These are phyloP conservation scores for Octodon degus DNA, from an alignment of 2,113 vertebrate species.

Conservation along the genomic window DNA sequence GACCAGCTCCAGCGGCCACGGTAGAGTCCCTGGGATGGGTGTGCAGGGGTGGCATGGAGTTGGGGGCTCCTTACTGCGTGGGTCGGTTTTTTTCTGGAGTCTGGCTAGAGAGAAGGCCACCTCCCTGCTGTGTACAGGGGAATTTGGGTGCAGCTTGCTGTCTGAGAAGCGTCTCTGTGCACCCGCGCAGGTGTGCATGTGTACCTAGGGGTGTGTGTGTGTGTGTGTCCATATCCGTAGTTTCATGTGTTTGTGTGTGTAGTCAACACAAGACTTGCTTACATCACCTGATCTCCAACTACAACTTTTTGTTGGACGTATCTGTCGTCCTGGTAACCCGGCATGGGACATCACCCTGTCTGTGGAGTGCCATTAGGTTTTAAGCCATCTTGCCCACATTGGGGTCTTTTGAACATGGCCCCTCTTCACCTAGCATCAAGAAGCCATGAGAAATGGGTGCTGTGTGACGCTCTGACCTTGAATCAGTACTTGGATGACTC, in stretches of 20 bases:
- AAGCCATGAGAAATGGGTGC: fast-evolving
- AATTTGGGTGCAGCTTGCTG: too few species aligned
- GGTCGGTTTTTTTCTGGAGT: not conserved
- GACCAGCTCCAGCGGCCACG: conserved; percentile 82
- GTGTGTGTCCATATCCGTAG: fast-evolving
- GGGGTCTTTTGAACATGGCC: fast-evolving
- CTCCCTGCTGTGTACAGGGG: not conserved
- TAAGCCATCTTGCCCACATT: fast-evolving
- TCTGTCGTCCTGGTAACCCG: fast-evolving
- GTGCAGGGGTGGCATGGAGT: not conserved
- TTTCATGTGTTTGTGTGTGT: not conserved
- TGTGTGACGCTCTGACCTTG: not conserved
- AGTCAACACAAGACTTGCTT: not conserved
- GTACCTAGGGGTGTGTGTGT: not conserved
- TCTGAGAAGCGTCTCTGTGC: not conserved
- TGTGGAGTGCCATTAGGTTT: too few species aligned
- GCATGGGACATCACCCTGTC: fast-evolving
- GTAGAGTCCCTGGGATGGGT: conserved; percentile 78
- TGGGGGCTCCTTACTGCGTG: not conserved
- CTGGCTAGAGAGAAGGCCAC: not conserved
- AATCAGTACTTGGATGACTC: not conserved
- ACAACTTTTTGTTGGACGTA: fast-evolving
- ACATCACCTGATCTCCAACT: not conserved
- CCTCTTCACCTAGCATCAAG: too few species aligned
- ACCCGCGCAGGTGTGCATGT: not conserved